Evolutionary conservation across 2,113 vertebrate genomes (phyloP), one percentile per base, ranked within the genome.

Genomic region (Chionodraco myersi): DNA sequence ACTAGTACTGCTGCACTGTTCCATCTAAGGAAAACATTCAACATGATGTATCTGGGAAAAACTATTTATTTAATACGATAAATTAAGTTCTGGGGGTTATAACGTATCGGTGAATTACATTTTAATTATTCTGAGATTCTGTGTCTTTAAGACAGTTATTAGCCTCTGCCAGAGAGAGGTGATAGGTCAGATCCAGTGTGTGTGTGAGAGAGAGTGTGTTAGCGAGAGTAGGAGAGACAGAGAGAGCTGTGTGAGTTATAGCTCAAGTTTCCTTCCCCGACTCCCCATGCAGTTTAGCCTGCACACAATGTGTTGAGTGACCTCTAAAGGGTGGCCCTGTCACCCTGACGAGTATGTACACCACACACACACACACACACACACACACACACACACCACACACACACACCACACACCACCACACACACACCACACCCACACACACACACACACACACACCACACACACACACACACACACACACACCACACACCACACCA

Each of bases 271-370:
- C 90, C 91, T 92, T 88, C 85, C 83, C 86, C 56, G 83, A 79
- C 89, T 89, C 88, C 86, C 84, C 77, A 65, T 73, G 80, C 79
- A 83, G 86, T 86, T 83, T 87, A 73, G 90, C 87, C 86, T 87
- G 83, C 78, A 52, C 89, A 91, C 88, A 93, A 92, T 93, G 91
- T 93, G 93, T 88, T 88, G 89, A 90, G 83, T 92, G 93, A 93
- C 93, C 93, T 93, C 90, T 90, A 86, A 92, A 74, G 90, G 89
- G 90, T 89, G 91, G 88, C 91, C 89, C 86, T 92, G 91, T 93
- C 93, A 89, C 86, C 81, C 87, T 90, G 92, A 92, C 52, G 80
- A 79, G 86, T 48, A 54, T 15, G 61, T 69, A 36, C 36, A 36
- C 36, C 36, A 36, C 36, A 36, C 36, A 36, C 36, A 36, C 36